Base-by-base conservation (phyloP, 1,140 invertebrate species). In the Linepithema humile region DNA sequence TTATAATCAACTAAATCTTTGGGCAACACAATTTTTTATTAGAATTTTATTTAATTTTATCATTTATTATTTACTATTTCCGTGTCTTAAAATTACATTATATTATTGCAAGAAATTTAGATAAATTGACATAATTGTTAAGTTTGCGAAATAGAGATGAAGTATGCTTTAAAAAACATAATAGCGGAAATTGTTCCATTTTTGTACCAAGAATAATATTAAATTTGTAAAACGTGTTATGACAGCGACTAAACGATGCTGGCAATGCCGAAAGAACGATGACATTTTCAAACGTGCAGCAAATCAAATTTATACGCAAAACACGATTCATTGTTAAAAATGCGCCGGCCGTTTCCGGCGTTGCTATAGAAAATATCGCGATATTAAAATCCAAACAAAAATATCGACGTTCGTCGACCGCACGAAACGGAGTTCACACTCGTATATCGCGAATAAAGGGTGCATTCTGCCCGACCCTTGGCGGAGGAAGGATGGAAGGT, bases 241-340 rank as follows among this genome's bases (percentile, higher is more conserved):
- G 5, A n/a, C 4, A 17, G 45, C 48, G 26, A 20, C 3, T n/a
- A 32, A 9, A 0, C n/a, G 10, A 3, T 17, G 69, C 15, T 3
- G n/a, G 17, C 20, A 35, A n/a, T 40, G 57, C 17, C 69, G 53
- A 57, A 5, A 59, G 40, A 40, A 15, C 20, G n/a, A 55, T 69
- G 48, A 57, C 64, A 70, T 29, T 70, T 35, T 59, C 62, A 20
- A 53, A 43, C 45, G 62, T 20, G 17, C 4, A n/a, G 17, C 64
- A 57, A 80, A 80, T 77, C 43, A 77, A 77, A 77, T 77, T 77
- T 64, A 69, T 43, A 80, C 35, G 45, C 35, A 32, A 69, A 55
- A 69, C 23, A 55, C 59, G 29, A 50, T 38, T 80, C 32, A 80
- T 80, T 69, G 35, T 55, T 69, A 57, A 80, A 55, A 40, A 80